Evolutionary conservation across 2,113 vertebrate genomes (phyloP).

Genomic region (Eulacestoma nigropectus): DNA sequence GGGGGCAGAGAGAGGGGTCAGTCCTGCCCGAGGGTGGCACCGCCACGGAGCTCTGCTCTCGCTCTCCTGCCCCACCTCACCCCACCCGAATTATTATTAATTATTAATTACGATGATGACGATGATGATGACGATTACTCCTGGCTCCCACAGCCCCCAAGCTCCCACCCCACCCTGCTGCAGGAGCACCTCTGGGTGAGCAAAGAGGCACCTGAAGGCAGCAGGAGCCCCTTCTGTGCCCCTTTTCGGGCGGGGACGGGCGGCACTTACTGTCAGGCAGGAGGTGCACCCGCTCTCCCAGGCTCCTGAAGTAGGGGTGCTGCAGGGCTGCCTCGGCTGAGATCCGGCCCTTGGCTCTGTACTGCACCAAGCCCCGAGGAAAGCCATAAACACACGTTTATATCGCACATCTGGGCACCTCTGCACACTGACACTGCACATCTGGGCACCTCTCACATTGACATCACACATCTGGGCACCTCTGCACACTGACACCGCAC

Average conservation of each 20-base stretch:
- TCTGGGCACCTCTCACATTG: accelerated
- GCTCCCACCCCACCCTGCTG: not conserved
- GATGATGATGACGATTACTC: no score
- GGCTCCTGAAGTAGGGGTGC: conserved; percentile 85
- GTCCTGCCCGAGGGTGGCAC: not conserved
- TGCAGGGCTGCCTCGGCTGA: conserved; percentile 82
- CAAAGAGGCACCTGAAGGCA: not conserved
- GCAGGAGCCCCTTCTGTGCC: accelerated
- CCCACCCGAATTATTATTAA: not conserved
- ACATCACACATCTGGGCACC: not conserved
- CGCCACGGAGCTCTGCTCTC: not conserved
- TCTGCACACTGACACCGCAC: accelerated
- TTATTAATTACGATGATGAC: no score
- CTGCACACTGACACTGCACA: no score
- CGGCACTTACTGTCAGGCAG: conserved; percentile 87
- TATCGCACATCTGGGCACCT: accelerated
- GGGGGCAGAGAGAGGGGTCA: not conserved
- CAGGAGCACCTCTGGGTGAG: not conserved
- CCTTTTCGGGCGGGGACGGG: not conserved
- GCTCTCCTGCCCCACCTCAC: accelerated
- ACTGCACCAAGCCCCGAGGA: conserved; percentile 70
- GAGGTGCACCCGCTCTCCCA: conserved; percentile 85
- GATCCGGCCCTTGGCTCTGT: conserved; percentile 81
- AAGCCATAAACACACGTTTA: not conserved
- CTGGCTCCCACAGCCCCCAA: accelerated